These are phyloP conservation scores for Acanthornis magna DNA, from an alignment of 2,797 vertebrate species.

Conservation along the genomic window DNA sequence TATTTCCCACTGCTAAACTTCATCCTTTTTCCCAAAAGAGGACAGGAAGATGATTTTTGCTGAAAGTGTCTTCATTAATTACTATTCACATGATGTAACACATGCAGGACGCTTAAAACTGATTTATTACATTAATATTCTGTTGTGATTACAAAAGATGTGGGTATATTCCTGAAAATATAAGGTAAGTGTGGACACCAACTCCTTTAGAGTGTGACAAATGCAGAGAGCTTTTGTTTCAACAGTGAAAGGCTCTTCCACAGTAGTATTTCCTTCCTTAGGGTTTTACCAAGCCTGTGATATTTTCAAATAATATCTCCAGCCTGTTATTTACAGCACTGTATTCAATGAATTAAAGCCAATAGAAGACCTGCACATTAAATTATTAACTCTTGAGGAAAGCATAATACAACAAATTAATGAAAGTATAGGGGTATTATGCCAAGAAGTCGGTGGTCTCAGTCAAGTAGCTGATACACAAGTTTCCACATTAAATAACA, in stretches of 20 bases:
- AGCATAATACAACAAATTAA: neutral
- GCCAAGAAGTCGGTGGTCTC: neutral
- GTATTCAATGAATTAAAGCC: neutral
- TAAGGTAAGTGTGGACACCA: constrained; percentile 33
- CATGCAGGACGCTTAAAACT: constrained; percentile 8
- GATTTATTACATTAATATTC: constrained; percentile 44
- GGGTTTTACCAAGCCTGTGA: neutral
- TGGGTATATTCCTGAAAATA: constrained; percentile 21
- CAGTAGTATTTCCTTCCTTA: neutral
- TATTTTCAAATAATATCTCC: constrained; percentile 7
- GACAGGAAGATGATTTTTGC: constrained; percentile 15
- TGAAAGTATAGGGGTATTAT: neutral
- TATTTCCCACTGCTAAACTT: neutral
- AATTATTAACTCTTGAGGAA: neutral
- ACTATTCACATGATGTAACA: constrained; percentile 47
- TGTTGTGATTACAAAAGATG: constrained; percentile 28
- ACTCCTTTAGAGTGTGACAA: neutral
- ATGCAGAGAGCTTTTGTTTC: neutral
- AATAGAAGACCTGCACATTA: neutral
- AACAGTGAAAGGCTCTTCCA: neutral
- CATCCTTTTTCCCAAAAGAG: neutral
- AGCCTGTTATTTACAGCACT: neutral
- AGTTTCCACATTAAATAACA: neutral
- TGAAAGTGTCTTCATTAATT: constrained; percentile 47
- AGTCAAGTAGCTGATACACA: neutral